These are phyloP conservation scores for Drosophila ercepeae DNA, from an alignment of 1,140 invertebrate genomes.

Conservation along the genomic window DNA sequence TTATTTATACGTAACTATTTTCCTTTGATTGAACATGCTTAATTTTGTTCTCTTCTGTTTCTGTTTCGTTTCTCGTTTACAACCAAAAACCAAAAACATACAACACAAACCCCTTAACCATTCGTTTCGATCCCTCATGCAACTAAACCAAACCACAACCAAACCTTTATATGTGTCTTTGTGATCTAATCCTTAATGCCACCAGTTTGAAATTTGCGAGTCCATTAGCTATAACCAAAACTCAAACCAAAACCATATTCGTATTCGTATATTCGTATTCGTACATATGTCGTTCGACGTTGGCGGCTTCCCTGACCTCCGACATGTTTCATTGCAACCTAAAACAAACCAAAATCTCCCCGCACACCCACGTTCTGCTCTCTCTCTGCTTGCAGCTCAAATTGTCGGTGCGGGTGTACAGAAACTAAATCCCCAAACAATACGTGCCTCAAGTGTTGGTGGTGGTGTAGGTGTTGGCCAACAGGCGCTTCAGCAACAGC, in stretches of 20 bases:
- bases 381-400: slow-evolving; percentile 86
- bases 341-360: slow-evolving; percentile 71
- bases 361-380: slow-evolving; percentile 77
- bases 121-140: slow-evolving; percentile 68
- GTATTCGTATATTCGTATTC: neutral
- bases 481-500: slow-evolving; percentile 42
- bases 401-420: slow-evolving; percentile 87
- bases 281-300: slow-evolving; percentile 22
- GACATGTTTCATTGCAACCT: slow-evolving; percentile 70
- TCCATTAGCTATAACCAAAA: slow-evolving; percentile 25
- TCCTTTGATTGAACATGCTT: slow-evolving; percentile 72
- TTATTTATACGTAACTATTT: slow-evolving; percentile 40
- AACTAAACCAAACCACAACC: slow-evolving; percentile 42
- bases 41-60: slow-evolving; percentile 78
- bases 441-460: slow-evolving; percentile 84
- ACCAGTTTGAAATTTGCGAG: slow-evolving; percentile 62
- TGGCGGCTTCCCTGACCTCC: slow-evolving; percentile 8
- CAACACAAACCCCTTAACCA: slow-evolving; percentile 65
- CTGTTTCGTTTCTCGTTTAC: slow-evolving; percentile 73
- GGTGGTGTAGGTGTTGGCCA: slow-evolving; percentile 69
- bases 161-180: slow-evolving; percentile 38
- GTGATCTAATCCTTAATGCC: slow-evolving; percentile 52
- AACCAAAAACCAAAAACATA: slow-evolving; percentile 40
- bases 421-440: slow-evolving; percentile 86
- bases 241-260: slow-evolving; percentile 11